Conservation (phyloP, 2,113 vertebrate genomes). For the Rhinolophus sinicus region DNA sequence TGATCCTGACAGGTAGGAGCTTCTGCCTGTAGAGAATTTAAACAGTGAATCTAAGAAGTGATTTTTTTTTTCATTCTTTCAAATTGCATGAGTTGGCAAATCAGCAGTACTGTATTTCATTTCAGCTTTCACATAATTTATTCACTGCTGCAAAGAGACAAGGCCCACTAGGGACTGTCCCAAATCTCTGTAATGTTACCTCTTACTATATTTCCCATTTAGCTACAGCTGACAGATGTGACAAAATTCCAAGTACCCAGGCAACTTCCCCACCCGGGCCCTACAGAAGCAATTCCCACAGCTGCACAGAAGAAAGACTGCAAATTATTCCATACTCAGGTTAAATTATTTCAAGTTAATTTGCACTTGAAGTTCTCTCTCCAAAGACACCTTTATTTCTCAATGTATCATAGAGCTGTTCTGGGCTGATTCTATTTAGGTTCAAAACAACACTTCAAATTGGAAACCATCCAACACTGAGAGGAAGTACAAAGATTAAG, state of each 20-base stretch:
- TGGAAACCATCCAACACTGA: conserved; percentile 68
- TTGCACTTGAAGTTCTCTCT: conserved; percentile 73
- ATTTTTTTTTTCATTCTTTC: conserved; percentile 39
- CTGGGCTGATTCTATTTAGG: conserved; percentile 64
- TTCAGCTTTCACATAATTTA: conserved; percentile 63
- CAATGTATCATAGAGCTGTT: conserved; percentile 44
- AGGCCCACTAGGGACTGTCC: conserved; percentile 63
- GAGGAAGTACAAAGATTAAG: conserved; percentile 46
- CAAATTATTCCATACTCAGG: conserved; percentile 71
- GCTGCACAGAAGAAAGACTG: conserved; percentile 57
- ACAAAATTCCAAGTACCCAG: conserved; percentile 63
- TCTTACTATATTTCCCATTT: conserved; percentile 71
- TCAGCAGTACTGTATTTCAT: conserved; percentile 53
- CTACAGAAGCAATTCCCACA: conserved; percentile 68
- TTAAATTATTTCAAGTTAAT: conserved; percentile 78
- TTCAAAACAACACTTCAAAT: conserved; percentile 71
- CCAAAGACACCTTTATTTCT: conserved; percentile 76
- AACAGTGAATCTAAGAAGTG: background rate
- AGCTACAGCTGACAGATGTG: conserved; percentile 76
- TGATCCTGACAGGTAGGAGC: background rate
- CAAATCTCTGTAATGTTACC: conserved; percentile 61
- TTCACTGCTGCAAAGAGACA: conserved; percentile 62
- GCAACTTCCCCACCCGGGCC: conserved; percentile 41
- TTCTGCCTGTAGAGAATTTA: background rate
- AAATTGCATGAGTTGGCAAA: conserved; percentile 57